Percentiles rank a stretch among this genome's conserved stretches.
Evolutionary conservation across 2,113 vertebrate genomes (phyloP).

Genomic region (Strigops habroptila): DNA sequence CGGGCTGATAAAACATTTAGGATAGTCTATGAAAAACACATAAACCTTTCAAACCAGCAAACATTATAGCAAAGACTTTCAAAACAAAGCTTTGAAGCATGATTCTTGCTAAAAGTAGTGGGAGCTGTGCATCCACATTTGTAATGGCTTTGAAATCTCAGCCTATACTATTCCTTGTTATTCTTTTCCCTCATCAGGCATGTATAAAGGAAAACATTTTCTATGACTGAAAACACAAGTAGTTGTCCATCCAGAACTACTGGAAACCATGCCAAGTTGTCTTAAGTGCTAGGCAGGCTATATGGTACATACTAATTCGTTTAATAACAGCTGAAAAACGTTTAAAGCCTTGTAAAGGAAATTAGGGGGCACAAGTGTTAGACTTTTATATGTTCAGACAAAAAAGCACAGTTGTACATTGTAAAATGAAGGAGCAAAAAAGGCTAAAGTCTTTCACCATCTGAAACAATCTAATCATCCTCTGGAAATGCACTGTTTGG

Average conservation of each 20-base stretch:
- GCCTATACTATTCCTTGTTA: background rate
- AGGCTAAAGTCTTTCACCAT: background rate
- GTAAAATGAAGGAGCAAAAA: background rate
- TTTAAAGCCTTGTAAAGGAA: constrained; percentile 27
- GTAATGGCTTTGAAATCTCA: background rate
- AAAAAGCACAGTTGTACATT: background rate
- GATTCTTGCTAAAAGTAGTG: background rate
- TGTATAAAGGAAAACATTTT: background rate
- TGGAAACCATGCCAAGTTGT: background rate
- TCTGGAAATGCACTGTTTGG: background rate
- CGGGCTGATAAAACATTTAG: background rate
- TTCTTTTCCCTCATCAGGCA: background rate
- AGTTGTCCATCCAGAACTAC: background rate
- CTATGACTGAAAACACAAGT: background rate
- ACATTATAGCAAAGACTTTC: background rate
- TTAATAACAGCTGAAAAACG: background rate
- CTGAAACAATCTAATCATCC: constrained; percentile 9
- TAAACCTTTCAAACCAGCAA: background rate
- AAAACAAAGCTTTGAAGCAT: background rate
- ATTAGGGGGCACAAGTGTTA: background rate
- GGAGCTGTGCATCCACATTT: background rate
- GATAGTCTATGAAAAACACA: background rate
- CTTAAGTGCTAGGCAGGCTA: background rate
- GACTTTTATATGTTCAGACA: background rate
- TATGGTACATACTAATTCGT: background rate